Base-by-base conservation (phyloP, 1,140 invertebrate species). In the Drosophila bocki region DNA sequence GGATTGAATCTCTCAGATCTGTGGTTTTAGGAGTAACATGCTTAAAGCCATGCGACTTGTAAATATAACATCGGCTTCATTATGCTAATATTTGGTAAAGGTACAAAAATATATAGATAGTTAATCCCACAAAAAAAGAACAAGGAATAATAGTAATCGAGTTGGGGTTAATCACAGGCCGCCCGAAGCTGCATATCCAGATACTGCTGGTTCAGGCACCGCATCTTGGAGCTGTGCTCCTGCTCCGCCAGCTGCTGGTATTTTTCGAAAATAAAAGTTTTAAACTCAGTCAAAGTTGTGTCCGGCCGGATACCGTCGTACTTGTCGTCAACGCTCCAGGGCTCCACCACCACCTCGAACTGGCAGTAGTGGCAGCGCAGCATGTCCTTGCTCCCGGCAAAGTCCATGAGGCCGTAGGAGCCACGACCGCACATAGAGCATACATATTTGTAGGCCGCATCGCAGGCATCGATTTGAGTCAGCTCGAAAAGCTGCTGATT, bases 281-380 rank as follows among this genome's bases (percentile, higher is more conserved):
- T 90, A 19, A 78, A 90, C 9, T 71, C 62, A 0, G 86, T 82
- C 11, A 67, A 58, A 0, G 64, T 35, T 8, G 57, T 68, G 42
- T 88, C 65, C 12, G 54, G 61, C 1, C 75, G 64, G 0, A 70
- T 56, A 19, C 72, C 44, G n/a, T 50, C 41, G 13, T 75, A 47
- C 0, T 42, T n/a, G 29, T 69, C 48, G 1, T 50, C 50, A 3
- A 2, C 7, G 8, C 35, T 48, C 42, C 35, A 65, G 0, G 48
- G 39, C 35, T 88, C 85, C 8, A 78, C 80, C 42, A 26, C 33
- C 33, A 87, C 63, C 59, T 88, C 80, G 12, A 90, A 88, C 37
- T 88, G 85, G 11, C 85, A 88, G 47, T 88, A 79, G 39, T 81
- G 47, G 13, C 85, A 88, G 6, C 86, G 85, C 37, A 88, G 33